These are phyloP conservation scores for Plestiodon gilberti DNA, from an alignment of 2,113 vertebrate genomes.

Conservation along the genomic window DNA sequence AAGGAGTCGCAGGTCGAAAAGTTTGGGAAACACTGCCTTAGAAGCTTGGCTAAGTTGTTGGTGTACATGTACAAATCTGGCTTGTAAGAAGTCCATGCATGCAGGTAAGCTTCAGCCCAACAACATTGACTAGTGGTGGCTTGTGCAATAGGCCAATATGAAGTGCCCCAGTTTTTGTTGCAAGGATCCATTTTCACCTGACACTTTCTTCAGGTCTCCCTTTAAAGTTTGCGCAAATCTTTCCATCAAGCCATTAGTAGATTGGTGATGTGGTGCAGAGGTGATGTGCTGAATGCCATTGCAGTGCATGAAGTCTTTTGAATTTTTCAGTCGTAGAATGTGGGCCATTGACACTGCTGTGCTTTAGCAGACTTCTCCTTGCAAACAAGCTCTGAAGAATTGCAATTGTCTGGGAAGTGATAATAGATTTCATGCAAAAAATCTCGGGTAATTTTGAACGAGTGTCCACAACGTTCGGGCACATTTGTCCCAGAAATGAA, in stretches of 20 bases:
- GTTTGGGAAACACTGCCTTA: no score
- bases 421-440: not conserved
- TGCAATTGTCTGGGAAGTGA: not conserved
- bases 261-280: not conserved
- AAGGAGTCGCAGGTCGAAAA: no score
- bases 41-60: not conserved
- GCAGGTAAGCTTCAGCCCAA: no score
- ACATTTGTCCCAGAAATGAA: no score
- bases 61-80: no score
- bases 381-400: not conserved
- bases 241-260: not conserved
- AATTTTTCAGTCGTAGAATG: not conserved
- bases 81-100: no score
- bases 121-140: no score
- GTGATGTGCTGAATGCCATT: not conserved
- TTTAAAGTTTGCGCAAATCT: not conserved
- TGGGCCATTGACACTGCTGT: not conserved
- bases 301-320: not conserved
- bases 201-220: not conserved
- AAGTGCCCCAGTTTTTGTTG: not conserved
- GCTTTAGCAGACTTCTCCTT: not conserved
- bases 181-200: not conserved
- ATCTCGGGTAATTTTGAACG: not conserved
- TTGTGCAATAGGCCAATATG: no score
- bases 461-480: not conserved